Conservation (phyloP, 2,888 invertebrate species). For the Exephanes ischioxanthus region DNA sequence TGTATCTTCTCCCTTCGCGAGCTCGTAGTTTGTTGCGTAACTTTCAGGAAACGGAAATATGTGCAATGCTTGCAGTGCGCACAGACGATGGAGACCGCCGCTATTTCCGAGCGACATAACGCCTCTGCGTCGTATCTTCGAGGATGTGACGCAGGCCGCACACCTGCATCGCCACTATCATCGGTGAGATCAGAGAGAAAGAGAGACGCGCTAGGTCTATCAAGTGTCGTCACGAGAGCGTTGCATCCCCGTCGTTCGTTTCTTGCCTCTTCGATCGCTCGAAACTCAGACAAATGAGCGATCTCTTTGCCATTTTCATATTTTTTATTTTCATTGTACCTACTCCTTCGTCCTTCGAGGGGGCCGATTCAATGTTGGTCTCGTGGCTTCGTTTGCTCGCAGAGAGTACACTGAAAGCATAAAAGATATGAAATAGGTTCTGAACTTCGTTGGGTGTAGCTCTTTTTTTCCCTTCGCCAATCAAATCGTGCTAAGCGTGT, state of each 20-base stretch:
- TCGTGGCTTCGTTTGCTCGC: background rate
- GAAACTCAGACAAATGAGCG: slow-evolving; percentile 43
- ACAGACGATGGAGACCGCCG: slow-evolving; percentile 94
- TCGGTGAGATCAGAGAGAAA: slow-evolving; percentile 75
- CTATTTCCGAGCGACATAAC: slow-evolving; percentile 92
- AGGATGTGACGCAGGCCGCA: slow-evolving; percentile 87
- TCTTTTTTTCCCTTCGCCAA: slow-evolving; percentile 65
- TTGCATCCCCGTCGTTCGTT: slow-evolving; percentile 34
- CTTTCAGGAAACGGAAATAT: slow-evolving; percentile 62
- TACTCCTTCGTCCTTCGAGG: background rate
- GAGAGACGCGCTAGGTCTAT: slow-evolving; percentile 39
- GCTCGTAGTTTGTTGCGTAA: slow-evolving; percentile 47
- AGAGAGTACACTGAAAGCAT: slow-evolving; percentile 59
- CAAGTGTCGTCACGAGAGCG: slow-evolving; percentile 45
- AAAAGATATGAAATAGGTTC: slow-evolving; percentile 60
- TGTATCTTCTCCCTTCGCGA: slow-evolving; percentile 2
- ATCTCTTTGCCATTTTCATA: slow-evolving; percentile 14
- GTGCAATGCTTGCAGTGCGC: slow-evolving; percentile 86
- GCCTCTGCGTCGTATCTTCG: slow-evolving; percentile 91
- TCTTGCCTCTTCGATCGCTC: slow-evolving; percentile 42
- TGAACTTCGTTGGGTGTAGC: slow-evolving; percentile 65
- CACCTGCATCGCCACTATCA: slow-evolving; percentile 83
- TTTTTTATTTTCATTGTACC: slow-evolving; percentile 6
- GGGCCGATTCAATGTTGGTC: slow-evolving; percentile 3
- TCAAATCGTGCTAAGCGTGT: slow-evolving; percentile 64